Evolutionary conservation across 2,113 vertebrate species (phyloP).

Genomic region (Clarias macrocephalus): DNA sequence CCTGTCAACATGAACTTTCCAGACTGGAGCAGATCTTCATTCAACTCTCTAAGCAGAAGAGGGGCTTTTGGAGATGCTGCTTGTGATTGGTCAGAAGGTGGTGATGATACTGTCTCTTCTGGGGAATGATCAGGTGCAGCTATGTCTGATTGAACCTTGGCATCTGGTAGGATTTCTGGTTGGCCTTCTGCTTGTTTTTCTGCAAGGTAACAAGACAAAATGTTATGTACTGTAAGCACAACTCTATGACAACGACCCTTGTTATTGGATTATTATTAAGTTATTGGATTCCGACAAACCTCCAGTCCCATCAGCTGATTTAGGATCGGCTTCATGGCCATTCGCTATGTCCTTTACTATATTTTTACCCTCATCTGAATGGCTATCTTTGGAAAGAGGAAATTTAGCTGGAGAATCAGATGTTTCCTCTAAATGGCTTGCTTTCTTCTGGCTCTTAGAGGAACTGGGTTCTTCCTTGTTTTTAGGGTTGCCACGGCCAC

Average conservation of each 20-base stretch:
- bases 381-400: constrained; percentile 43
- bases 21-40: constrained; percentile 72
- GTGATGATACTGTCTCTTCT: constrained; percentile 44
- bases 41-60: constrained; percentile 66
- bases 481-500: constrained; percentile 63
- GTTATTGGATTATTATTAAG: neutral
- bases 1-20: constrained; percentile 74
- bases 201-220: constrained; percentile 2
- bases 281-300: constrained; percentile 55
- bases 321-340: constrained; percentile 30
- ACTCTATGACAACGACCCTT: no score
- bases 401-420: constrained; percentile 25
- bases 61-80: constrained; percentile 46
- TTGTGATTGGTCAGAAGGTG: constrained; percentile 53
- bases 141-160: constrained; percentile 56
- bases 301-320: constrained; percentile 39
- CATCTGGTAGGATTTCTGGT: constrained; percentile 44
- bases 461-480: constrained; percentile 39
- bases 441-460: constrained; percentile 63
- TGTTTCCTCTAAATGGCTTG: constrained; percentile 45
- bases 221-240: neutral
- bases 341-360: constrained; percentile 18
- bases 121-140: constrained; percentile 56
- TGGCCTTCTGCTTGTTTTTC: constrained; percentile 52
- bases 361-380: constrained; percentile 37